Percentiles rank a stretch among this genome's conserved stretches.
Evolutionary conservation across 1,140 invertebrate genomes (phyloP).

Genomic region (Pseudomyrmex concolor): DNA sequence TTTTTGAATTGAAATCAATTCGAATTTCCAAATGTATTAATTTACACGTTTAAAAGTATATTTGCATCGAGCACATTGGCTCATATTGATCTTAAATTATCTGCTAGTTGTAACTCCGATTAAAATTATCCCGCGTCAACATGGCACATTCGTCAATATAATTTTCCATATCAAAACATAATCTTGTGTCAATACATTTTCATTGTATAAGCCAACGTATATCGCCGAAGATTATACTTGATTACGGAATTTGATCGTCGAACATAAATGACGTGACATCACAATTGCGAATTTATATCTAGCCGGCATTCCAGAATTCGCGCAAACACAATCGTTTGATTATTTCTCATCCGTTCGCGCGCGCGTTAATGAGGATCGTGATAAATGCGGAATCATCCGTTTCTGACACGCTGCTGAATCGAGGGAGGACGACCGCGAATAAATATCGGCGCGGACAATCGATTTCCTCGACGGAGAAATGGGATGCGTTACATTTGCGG

Average conservation of each 20-base stretch:
- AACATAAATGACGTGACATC: not conserved
- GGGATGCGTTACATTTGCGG: not conserved
- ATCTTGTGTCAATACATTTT: not conserved
- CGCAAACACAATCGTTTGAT: constrained; percentile 12
- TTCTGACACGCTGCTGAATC: constrained; percentile 4
- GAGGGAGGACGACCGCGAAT: not conserved
- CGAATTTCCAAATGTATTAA: too few species aligned
- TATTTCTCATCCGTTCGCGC: not conserved
- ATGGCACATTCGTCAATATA: not conserved
- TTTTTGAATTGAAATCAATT: too few species aligned
- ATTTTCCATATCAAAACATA: not conserved
- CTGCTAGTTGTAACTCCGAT: too few species aligned
- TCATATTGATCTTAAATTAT: too few species aligned
- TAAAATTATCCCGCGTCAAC: not conserved
- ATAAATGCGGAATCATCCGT: constrained; percentile 29
- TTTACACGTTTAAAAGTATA: too few species aligned
- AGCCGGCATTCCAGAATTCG: not conserved
- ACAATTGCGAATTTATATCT: not conserved
- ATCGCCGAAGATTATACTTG: constrained; percentile 6
- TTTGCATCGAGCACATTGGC: too few species aligned
- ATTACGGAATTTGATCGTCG: not conserved
- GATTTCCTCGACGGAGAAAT: not conserved
- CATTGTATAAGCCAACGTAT: not conserved
- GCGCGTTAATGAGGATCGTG: constrained; percentile 21
- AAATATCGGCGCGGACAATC: not conserved